Conservation (phyloP, 2,888 invertebrate species). For the Oscheius sp. region DNA sequence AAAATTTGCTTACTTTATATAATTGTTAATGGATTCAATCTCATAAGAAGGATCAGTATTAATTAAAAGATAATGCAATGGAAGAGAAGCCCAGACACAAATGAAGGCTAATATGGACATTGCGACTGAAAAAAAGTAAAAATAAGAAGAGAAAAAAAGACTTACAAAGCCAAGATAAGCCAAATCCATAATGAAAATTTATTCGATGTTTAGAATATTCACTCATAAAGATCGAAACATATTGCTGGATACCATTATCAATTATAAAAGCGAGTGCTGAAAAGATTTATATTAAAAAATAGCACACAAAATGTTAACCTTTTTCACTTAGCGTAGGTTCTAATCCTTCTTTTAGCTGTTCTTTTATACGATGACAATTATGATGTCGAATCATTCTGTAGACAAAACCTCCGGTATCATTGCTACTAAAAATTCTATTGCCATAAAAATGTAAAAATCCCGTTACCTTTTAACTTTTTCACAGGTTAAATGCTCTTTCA, state of each 20-base stretch:
- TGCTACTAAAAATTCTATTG: not conserved
- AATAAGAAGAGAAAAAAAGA: too few relatives aligned
- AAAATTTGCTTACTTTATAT: constrained; percentile 16
- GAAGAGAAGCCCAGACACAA: constrained; percentile 4
- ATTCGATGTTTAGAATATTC: not conserved
- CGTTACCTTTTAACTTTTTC: not conserved
- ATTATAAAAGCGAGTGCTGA: not conserved
- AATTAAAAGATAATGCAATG: constrained; percentile 6
- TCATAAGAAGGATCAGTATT: not conserved
- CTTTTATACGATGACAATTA: not conserved
- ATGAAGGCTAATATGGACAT: not conserved
- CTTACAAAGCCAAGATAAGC: constrained; percentile 9
- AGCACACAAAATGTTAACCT: not conserved
- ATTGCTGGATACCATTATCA: constrained; percentile 1
- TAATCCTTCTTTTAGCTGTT: not conserved
- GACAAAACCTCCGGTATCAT: not conserved
- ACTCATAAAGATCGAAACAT: not conserved
- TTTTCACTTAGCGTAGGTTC: not conserved
- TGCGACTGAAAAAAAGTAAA: not conserved
- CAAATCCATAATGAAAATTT: not conserved
- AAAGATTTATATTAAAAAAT: not conserved
- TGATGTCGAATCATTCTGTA: not conserved
- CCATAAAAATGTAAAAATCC: not conserved
- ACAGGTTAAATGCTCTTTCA: not conserved
- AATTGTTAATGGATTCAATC: not conserved